Evolutionary conservation across 92 coral and sea anemone genomes (phyloP).

Genomic region (Epizoanthus ramosus): DNA sequence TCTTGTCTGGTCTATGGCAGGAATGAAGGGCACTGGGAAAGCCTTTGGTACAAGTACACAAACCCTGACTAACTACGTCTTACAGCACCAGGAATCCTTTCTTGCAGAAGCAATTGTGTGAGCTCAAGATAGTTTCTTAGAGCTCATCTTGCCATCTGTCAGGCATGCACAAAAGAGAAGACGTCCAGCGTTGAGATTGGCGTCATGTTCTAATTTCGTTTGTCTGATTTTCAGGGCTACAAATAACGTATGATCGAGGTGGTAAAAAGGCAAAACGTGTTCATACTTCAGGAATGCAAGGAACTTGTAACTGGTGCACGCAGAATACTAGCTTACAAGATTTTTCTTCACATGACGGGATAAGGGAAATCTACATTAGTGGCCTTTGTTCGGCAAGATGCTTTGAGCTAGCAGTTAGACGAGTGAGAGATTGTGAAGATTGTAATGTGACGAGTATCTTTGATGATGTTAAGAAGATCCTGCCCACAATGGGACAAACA

Average conservation of each 20-base stretch:
- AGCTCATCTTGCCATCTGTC: too few relatives aligned
- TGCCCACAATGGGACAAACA: not conserved
- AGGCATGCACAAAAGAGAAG: too few relatives aligned
- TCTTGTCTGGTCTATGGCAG: too few relatives aligned
- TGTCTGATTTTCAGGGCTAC: slow-evolving; percentile 21
- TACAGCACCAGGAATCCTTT: too few relatives aligned
- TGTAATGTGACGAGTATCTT: slow-evolving; percentile 10
- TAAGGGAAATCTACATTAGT: slow-evolving; percentile 23
- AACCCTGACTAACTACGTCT: too few relatives aligned
- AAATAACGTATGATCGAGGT: slow-evolving; percentile 29
- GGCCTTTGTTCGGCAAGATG: slow-evolving; percentile 41
- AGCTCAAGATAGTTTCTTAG: too few relatives aligned
- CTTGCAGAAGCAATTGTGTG: too few relatives aligned
- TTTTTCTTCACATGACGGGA: slow-evolving; percentile 33
- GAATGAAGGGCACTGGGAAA: too few relatives aligned
- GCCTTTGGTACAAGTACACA: too few relatives aligned
- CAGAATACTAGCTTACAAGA: slow-evolving; percentile 8
- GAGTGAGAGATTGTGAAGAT: slow-evolving; percentile 31
- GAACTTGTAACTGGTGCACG: slow-evolving; percentile 36
- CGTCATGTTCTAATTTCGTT: too few relatives aligned
- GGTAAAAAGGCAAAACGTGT: slow-evolving; percentile 12
- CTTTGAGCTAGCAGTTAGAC: slow-evolving; percentile 40
- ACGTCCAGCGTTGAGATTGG: too few relatives aligned
- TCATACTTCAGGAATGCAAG: slow-evolving; percentile 26
- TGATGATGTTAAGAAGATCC: not conserved